Conservation (phyloP, 2,888 invertebrate genomes). For the Drosophila nr. perissopoda region DNA sequence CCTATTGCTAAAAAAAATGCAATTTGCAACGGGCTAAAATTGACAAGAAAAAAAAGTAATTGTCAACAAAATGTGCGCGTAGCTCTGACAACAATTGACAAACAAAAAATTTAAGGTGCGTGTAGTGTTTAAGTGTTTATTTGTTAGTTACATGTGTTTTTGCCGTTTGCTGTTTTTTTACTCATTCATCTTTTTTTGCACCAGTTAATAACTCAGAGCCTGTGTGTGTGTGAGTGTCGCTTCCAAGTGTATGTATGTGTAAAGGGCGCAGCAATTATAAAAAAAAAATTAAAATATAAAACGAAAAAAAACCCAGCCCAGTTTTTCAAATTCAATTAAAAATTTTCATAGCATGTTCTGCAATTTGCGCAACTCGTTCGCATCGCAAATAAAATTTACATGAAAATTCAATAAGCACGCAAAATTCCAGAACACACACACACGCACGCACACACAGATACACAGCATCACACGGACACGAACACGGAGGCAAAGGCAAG, state of each 20-base stretch:
- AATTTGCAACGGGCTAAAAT: conserved; percentile 45
- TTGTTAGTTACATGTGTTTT: conserved; percentile 45
- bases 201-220: conserved; percentile 49
- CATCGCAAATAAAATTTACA: conserved; percentile 24
- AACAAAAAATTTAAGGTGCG: conserved; percentile 30
- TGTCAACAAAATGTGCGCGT: conserved; percentile 48
- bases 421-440: conserved; percentile 68
- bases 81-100: conserved; percentile 31
- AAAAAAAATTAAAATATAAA: conserved; percentile 11
- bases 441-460: conserved; percentile 23
- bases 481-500: conserved; percentile 59
- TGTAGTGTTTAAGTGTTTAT: conserved; percentile 33
- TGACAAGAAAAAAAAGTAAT: conserved; percentile 33
- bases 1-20: conserved; percentile 46
- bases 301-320: conserved; percentile 23
- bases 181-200: conserved; percentile 45
- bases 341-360: conserved; percentile 43
- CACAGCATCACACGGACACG: conserved; percentile 37
- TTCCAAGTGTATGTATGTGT: conserved; percentile 49
- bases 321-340: conserved; percentile 52
- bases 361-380: conserved; percentile 59
- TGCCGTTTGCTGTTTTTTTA: conserved; percentile 23
- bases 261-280: conserved; percentile 71
- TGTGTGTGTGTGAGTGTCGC: conserved; percentile 51
- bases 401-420: conserved; percentile 78